Base-by-base conservation (phyloP, 2,113 vertebrate species). In the Leucopsar rothschildi region DNA sequence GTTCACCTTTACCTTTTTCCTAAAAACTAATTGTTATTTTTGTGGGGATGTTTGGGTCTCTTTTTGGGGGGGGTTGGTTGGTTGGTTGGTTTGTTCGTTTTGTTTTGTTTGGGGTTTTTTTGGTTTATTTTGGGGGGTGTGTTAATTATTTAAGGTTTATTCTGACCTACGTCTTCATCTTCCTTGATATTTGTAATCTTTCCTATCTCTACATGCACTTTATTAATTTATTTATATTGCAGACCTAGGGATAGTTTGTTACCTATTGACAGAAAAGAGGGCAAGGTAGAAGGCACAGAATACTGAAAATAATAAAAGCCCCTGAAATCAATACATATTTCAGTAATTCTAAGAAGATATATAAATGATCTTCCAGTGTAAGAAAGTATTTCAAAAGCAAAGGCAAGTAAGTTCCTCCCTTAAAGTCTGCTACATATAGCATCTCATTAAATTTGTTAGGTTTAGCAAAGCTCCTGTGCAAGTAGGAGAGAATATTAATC, bases 331-430 rank as follows among this genome's bases (percentile, higher is more conserved):
- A 86, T 83, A 88, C 42, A 24, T 39, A 60, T 78, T 75, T 81
- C 75, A 90, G 64, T 68, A 83, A 81, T 88, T 85, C 71, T 88
- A 88, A 37, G 23, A 83, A 92, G 87, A 63, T 37, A 83, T 71
- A 86, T 78, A 96, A 81, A 68, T 68, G 56, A 90, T 85, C 35
- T 93, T 83, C 44, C 44, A 22, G 7, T 40, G 44, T 56, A 73
- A 88, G 31, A 83, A 93, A 86, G 52, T 75, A 80, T 82, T 83
- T 88, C 82, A 93, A 70, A 89, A 85, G 31, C 61, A 87, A 93
- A 70, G n/a, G 77, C 55, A 68, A 83, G 11, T 20, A 53, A 88
- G 16, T 72, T 93, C 29, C n/a, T 83, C 12, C n/a, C n/a, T 75
- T 78, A 53, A 71, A 86, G 52, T 83, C 75, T 80, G 63, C 64